A percentile compares a stretch with the other conserved stretches of the same genome.
Evolutionary conservation across 1,140 invertebrate genomes (phyloP).

Genomic region (Manduca sexta): DNA sequence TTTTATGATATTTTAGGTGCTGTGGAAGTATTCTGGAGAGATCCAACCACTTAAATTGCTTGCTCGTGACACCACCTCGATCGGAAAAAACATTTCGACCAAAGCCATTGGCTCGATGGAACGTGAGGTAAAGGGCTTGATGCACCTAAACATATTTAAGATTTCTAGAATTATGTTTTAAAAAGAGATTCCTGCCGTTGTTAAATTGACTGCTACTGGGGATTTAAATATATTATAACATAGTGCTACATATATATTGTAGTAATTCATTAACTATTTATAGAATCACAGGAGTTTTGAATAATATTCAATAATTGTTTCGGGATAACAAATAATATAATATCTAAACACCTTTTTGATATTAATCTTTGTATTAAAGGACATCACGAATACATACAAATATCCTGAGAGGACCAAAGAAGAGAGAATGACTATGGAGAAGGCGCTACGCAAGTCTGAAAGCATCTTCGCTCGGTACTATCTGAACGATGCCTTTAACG

Average conservation of each 20-base stretch:
- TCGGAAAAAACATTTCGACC: slow-evolving; percentile 91
- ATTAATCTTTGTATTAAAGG: slow-evolving; percentile 56
- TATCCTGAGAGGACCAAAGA: slow-evolving; percentile 85
- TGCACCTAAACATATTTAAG: too few species aligned
- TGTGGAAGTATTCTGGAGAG: slow-evolving; percentile 87
- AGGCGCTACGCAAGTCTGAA: slow-evolving; percentile 85
- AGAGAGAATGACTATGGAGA: slow-evolving; percentile 87
- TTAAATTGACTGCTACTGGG: too few species aligned
- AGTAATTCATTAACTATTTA: too few species aligned
- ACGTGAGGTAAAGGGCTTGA: slow-evolving; percentile 72
- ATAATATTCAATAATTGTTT: too few species aligned
- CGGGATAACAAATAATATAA: too few species aligned
- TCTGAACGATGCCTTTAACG: slow-evolving; percentile 92
- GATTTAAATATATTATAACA: too few species aligned
- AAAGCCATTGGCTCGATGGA: slow-evolving; percentile 88
- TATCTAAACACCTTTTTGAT: not conserved
- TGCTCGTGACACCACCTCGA: slow-evolving; percentile 81
- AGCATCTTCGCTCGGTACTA: slow-evolving; percentile 90
- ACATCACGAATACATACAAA: slow-evolving; percentile 92
- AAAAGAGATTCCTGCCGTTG: too few species aligned
- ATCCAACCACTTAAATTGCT: slow-evolving; percentile 87
- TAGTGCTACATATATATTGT: too few species aligned
- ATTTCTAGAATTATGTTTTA: too few species aligned
- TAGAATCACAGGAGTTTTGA: too few species aligned
- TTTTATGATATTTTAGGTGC: slow-evolving; percentile 70